Base-by-base conservation (phyloP, 2,888 invertebrate species). In the Germaria angustata region DNA sequence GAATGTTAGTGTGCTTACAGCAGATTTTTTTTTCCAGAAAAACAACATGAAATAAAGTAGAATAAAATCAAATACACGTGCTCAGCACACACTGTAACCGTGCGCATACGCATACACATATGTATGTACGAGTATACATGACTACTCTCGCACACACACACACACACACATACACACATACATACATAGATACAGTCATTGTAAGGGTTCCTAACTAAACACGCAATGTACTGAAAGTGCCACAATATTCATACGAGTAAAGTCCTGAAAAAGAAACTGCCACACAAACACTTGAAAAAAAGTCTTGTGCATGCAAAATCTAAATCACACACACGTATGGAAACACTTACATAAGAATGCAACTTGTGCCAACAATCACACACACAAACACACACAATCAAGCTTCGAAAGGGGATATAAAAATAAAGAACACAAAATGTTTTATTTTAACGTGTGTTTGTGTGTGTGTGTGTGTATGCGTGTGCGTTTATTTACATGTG, bases 31-130 rank as follows among this genome's bases (percentile, higher is more conserved):
- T 41, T 20, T 3, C 15, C 13, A 39, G 15, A 20, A 13, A 24
- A 24, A 41, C 8, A 17, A 28, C 41, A 61, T 11, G 2, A 17
- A 28, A 34, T 32, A 53, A 15, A 1, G 22, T 15, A 59, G 49
- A 49, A 49, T 46, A 17, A 78, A 65, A 49, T 46, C 13, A 78
- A 65, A 34, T 59, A 53, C 81, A 81, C 81, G 81, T 81, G 81
- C 51, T 65, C 32, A n/a, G 57, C 17, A 51, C 55, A 69, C 55
- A 24, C 11, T 51, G 20, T 39, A 76, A 71, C 28, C 24, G 34
- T 76, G 69, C 69, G 69, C 80, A 76, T 71, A 76, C 80, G 61
- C 73, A 68, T 34, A 61, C 66, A 57, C 17, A 34, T 59, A 24
- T 17, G 32, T 34, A 17, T n/a, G 2, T 15, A 24, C 15, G 5